phyloP scores from a whole-genome alignment of 2,113 vertebrate species.

The Amphiprion ocellaris region DNA sequence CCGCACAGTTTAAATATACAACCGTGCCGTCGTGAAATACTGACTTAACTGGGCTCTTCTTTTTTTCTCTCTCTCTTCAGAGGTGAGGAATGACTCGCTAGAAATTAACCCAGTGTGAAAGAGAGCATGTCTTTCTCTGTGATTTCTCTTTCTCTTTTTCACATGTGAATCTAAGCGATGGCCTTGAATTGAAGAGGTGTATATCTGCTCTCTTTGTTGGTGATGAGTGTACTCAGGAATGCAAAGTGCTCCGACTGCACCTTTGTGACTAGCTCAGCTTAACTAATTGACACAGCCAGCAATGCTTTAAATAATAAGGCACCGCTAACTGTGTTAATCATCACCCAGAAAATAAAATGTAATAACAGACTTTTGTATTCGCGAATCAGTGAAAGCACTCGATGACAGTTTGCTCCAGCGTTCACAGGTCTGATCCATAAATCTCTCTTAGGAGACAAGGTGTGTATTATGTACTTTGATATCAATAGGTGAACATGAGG shows the following conservation, averaged over 20 bases:
- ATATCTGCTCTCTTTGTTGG: slow-evolving; percentile 63
- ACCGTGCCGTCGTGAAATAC: slow-evolving; percentile 36
- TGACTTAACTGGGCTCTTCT: slow-evolving; percentile 53
- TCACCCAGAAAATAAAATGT: slow-evolving; percentile 57
- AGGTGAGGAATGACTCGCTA: slow-evolving; percentile 43
- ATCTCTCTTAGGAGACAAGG: slow-evolving; percentile 67
- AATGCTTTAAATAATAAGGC: slow-evolving; percentile 29
- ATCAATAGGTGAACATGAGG: slow-evolving; percentile 77
- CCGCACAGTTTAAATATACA: neutral
- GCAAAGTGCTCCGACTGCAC: slow-evolving; percentile 35
- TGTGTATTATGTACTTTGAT: slow-evolving; percentile 75
- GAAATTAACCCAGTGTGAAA: slow-evolving; percentile 53
- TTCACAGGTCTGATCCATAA: slow-evolving; percentile 64
- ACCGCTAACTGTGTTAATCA: slow-evolving; percentile 52
- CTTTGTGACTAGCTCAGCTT: slow-evolving; percentile 28
- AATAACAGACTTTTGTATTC: slow-evolving; percentile 57
- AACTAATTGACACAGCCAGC: slow-evolving; percentile 50
- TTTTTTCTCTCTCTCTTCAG: slow-evolving; percentile 4
- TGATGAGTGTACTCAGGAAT: slow-evolving; percentile 37
- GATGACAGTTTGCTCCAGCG: slow-evolving; percentile 46
- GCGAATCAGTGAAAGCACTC: slow-evolving; percentile 48
- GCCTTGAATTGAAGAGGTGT: slow-evolving; percentile 64
- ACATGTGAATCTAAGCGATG: slow-evolving; percentile 62
- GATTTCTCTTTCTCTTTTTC: slow-evolving; percentile 64
- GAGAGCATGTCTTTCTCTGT: slow-evolving; percentile 68